Evolutionary conservation across 2,113 vertebrate species (phyloP), one percentile per base, ranked within the genome.

Genomic region (Pagrus major): DNA sequence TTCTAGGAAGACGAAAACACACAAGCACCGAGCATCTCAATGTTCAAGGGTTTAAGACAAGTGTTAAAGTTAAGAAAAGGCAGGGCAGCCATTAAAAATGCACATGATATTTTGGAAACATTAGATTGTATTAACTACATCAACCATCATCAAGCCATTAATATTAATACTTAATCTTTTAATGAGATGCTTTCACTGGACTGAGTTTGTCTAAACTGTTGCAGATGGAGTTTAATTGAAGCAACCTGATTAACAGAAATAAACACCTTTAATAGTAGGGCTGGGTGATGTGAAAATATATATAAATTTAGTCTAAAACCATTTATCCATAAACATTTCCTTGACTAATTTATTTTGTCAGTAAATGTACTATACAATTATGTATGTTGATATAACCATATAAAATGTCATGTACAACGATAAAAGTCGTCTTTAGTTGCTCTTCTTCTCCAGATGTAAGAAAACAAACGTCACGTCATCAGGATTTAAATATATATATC

Each of bases 1-100:
- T 72, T 83, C 81, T 23, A 8, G 9, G 60, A 64, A 79, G 68
- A 52, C 44, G 77, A 71, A 71, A 78, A 65, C 1, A 39, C 27
- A 60, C 0, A 9, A 68, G 23, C 23, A 14, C 33, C 10, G n/a
- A 52, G 52, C 16, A 54, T 55, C 46, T 56, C 61, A 25, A 11
- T 12, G 20, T 20, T 78, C 15, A 29, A 37, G 18, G 12, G 1
- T 31, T 25, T 16, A 39, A 21, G 10, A 20, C 16, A 20, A 27
- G 12, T 47, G 15, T 66, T 14, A 0, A 11, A 9, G 20, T 18
- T 29, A 2, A 61, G 15, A 55, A n/a, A 25, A 25, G 29, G 8
- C 47, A 74, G 21, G 8, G 9, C 9, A 49, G 20, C 39, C 10
- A 0, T 10, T 61, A 9, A 9, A 65, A 39, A 41, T 20, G 15